phyloP scores from a whole-genome alignment of 2,113 vertebrate genomes.

The Danionella cerebrum region DNA sequence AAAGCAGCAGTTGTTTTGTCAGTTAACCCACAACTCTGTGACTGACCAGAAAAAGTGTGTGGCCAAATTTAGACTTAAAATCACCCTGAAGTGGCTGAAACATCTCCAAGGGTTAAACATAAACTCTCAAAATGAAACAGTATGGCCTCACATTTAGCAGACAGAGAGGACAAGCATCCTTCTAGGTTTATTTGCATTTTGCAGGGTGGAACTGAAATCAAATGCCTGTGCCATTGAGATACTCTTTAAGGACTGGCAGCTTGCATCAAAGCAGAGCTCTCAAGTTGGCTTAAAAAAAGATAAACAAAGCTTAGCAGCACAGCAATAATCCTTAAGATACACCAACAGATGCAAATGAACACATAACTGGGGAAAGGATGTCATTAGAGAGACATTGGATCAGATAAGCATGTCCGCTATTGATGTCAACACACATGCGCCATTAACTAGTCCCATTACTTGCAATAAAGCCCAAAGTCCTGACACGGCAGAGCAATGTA shows the following conservation, averaged over 20 bases:
- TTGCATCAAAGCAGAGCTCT: conserved; percentile 15
- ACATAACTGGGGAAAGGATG: conserved; percentile 14
- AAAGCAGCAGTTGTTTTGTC: too few relatives aligned
- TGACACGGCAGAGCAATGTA: background rate
- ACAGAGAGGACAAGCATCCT: background rate
- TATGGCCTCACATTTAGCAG: background rate
- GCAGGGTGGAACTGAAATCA: background rate
- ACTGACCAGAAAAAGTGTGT: too few relatives aligned
- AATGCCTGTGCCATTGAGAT: background rate
- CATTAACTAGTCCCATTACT: background rate
- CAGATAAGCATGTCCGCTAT: background rate
- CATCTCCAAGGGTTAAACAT: too few relatives aligned
- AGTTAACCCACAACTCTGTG: too few relatives aligned
- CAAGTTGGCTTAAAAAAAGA: conserved; percentile 24
- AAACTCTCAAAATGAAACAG: too few relatives aligned
- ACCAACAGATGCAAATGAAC: conserved; percentile 9
- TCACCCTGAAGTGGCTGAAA: too few relatives aligned
- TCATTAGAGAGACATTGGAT: conserved; percentile 21
- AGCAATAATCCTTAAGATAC: conserved; percentile 14
- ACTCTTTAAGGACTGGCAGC: conserved; percentile 16
- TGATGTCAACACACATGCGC: background rate
- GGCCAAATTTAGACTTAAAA: too few relatives aligned
- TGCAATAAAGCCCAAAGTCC: background rate
- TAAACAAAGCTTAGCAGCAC: conserved; percentile 35
- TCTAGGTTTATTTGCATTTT: background rate